Percentiles rank a stretch among this genome's conserved stretches.
These are phyloP conservation scores for Atherinomorus stipes DNA, from an alignment of 2,113 vertebrate genomes.

Conservation along the genomic window DNA sequence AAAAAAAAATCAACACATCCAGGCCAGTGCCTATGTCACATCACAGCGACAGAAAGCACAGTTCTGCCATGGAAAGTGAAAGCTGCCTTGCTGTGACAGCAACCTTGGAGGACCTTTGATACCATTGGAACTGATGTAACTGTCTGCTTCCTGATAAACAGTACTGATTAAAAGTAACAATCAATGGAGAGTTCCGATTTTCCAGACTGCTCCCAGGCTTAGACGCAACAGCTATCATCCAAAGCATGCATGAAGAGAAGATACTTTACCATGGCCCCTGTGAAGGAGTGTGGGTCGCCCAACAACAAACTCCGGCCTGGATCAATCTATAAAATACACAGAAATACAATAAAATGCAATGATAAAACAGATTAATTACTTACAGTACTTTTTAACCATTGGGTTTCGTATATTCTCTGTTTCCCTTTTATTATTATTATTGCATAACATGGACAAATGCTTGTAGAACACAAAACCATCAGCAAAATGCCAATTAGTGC, in stretches of 20 bases:
- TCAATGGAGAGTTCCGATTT: slow-evolving; percentile 70
- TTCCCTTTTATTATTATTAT: neutral
- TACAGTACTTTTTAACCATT: neutral
- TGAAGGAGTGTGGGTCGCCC: slow-evolving; percentile 76
- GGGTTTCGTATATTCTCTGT: neutral
- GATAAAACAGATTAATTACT: neutral
- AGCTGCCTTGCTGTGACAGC: slow-evolving; percentile 27
- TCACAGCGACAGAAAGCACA: slow-evolving; percentile 4
- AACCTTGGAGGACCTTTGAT: slow-evolving; percentile 58
- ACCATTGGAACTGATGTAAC: slow-evolving; percentile 23
- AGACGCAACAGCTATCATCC: slow-evolving; percentile 6
- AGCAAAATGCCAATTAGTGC: no score
- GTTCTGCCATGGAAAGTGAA: slow-evolving; percentile 45
- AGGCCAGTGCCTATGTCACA: slow-evolving; percentile 11
- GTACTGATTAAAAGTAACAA: slow-evolving; percentile 56
- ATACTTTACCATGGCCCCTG: slow-evolving; percentile 81
- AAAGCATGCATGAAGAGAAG: slow-evolving; percentile 4
- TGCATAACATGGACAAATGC: no score
- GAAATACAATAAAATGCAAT: neutral
- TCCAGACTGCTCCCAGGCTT: slow-evolving; percentile 24
- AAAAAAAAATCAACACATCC: neutral
- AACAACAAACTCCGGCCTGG: slow-evolving; percentile 54
- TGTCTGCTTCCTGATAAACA: slow-evolving; percentile 57
- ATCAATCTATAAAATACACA: slow-evolving; percentile 59
- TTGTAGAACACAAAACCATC: no score